Evolutionary conservation across 2,888 invertebrate genomes (phyloP).

Genomic region (Hyposoter dolosus): DNA sequence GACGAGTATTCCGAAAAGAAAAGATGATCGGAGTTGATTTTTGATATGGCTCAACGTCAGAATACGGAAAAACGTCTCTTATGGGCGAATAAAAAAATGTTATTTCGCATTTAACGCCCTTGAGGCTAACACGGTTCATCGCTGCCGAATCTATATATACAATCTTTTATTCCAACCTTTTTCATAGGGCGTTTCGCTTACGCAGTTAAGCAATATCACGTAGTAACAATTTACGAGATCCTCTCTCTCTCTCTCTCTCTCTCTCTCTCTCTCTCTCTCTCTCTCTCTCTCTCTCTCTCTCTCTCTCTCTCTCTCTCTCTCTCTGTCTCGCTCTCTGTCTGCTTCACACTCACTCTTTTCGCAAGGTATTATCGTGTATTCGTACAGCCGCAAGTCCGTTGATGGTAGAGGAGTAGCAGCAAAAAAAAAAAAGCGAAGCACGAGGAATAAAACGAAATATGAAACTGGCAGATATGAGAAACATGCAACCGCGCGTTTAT

Average conservation of each 20-base stretch:
- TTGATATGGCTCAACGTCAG: background rate
- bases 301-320: conserved; percentile 53
- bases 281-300: conserved; percentile 54
- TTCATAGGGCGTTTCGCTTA: conserved; percentile 78
- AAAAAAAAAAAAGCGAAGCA: conserved; percentile 43
- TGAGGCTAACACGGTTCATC: conserved; percentile 4
- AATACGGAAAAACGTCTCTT: conserved; percentile 10
- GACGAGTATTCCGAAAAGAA: background rate
- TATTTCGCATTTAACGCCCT: background rate
- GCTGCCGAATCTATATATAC: background rate
- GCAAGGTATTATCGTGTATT: conserved; percentile 45
- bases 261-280: conserved; percentile 54
- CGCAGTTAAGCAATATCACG: conserved; percentile 84
- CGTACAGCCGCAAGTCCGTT: conserved; percentile 50
- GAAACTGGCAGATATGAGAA: conserved; percentile 80
- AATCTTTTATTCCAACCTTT: conserved; percentile 62
- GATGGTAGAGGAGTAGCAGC: conserved; percentile 53
- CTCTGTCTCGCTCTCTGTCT: conserved; percentile 46
- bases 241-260: conserved; percentile 50
- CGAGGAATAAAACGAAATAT: conserved; percentile 28
- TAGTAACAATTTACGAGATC: conserved; percentile 82
- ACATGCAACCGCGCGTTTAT: conserved; percentile 78
- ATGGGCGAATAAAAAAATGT: conserved; percentile 5
- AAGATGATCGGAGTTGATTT: background rate
- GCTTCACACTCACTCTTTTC: conserved; percentile 31